Evolutionary conservation across 2,888 invertebrate species (phyloP).

Genomic region (Zaprionus bogoriensis): DNA sequence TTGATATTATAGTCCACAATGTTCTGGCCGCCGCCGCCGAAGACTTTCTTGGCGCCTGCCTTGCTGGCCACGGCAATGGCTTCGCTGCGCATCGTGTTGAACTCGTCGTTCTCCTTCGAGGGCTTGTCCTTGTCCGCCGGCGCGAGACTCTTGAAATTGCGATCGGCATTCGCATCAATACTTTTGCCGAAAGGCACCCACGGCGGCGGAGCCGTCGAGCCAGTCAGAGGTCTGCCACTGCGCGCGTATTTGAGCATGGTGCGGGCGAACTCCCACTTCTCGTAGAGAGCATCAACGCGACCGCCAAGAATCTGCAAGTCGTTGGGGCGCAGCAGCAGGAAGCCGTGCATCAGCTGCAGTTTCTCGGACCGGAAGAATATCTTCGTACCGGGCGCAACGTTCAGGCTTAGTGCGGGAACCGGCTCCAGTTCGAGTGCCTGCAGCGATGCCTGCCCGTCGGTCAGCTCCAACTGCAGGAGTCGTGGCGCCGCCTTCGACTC

Average conservation of each 20-base stretch:
- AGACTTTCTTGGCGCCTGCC: slow-evolving; percentile 85
- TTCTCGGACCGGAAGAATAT: slow-evolving; percentile 85
- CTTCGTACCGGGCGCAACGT: slow-evolving; percentile 96
- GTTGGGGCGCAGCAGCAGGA: slow-evolving; percentile 87
- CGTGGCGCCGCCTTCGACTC: slow-evolving; percentile 92
- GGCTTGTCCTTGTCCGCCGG: slow-evolving; percentile 84
- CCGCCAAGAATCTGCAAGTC: slow-evolving; percentile 92
- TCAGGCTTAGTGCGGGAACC: slow-evolving; percentile 88
- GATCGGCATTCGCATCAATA: slow-evolving; percentile 85
- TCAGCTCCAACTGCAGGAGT: slow-evolving; percentile 91
- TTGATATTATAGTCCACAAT: slow-evolving; percentile 90
- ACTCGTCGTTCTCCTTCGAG: slow-evolving; percentile 89
- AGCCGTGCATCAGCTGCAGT: slow-evolving; percentile 88
- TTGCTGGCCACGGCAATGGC: slow-evolving; percentile 94
- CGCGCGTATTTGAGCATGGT: slow-evolving; percentile 86
- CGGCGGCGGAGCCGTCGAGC: slow-evolving; percentile 92
- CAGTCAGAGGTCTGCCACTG: slow-evolving; percentile 80
- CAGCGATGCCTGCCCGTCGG: slow-evolving; percentile 91
- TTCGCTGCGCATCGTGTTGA: slow-evolving; percentile 94
- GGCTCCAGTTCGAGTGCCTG: slow-evolving; percentile 91
- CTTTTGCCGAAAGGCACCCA: slow-evolving; percentile 96
- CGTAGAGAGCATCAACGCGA: slow-evolving; percentile 90
- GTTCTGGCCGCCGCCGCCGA: slow-evolving; percentile 87
- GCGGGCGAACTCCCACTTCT: slow-evolving; percentile 92
- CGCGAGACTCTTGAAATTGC: slow-evolving; percentile 88